Conservation (phyloP, 1,140 invertebrate genomes). For the Macrobrachium nipponense region DNA sequence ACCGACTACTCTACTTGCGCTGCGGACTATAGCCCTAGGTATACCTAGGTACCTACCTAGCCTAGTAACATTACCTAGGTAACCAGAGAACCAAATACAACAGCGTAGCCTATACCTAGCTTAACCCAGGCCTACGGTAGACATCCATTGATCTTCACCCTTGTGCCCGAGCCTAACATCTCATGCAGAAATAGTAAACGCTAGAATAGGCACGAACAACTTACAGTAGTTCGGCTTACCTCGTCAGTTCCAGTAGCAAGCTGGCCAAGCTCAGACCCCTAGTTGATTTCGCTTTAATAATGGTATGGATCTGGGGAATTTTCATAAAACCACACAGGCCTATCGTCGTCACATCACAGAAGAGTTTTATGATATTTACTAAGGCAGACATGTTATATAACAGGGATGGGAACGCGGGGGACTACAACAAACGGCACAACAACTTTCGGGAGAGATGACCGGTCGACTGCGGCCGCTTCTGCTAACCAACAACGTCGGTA, state of each 20-base stretch:
- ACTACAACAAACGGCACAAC: not conserved
- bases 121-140: no score
- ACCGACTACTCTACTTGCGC: no score
- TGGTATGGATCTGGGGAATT: slow-evolving; percentile 35
- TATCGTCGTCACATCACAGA: slow-evolving; percentile 36
- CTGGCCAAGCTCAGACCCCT: slow-evolving; percentile 25
- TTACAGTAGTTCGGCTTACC: not conserved
- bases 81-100: no score
- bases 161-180: no score
- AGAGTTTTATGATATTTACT: slow-evolving; percentile 15
- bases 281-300: slow-evolving; percentile 37
- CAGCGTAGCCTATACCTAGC: no score
- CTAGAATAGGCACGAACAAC: not conserved
- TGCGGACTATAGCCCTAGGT: no score
- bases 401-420: not conserved
- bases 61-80: no score
- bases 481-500: no score
- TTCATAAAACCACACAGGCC: slow-evolving; percentile 39
- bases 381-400: slow-evolving; percentile 42
- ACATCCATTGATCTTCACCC: no score
- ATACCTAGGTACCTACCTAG: no score
- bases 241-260: slow-evolving; percentile 30
- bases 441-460: not conserved
- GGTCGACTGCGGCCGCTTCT: not conserved
- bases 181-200: no score